These are phyloP conservation scores for Enteromius afrohamiltoni DNA, from an alignment of 2,797 vertebrate genomes.

Conservation along the genomic window DNA sequence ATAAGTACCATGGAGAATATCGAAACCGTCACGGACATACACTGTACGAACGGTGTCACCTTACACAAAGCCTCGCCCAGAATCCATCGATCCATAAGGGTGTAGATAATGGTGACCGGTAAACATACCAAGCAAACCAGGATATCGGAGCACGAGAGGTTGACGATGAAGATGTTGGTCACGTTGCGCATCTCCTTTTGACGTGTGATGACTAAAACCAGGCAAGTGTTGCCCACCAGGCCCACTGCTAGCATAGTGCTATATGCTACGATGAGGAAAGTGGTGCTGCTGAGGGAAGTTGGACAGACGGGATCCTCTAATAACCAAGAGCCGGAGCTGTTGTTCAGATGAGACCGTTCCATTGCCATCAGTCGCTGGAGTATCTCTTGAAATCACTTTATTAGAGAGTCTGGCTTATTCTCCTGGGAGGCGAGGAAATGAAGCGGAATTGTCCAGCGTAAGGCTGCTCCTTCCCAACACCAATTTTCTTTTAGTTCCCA, in stretches of 20 bases:
- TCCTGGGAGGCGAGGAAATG: slow-evolving; percentile 5
- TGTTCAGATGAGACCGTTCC: slow-evolving; percentile 73
- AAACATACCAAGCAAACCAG: slow-evolving; percentile 83
- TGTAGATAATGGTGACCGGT: slow-evolving; percentile 85
- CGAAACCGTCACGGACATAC: slow-evolving; percentile 83
- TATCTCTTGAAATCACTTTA: background rate
- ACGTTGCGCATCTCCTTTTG: slow-evolving; percentile 87
- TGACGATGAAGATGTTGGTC: slow-evolving; percentile 86
- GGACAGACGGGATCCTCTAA: slow-evolving; percentile 70
- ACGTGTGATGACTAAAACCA: slow-evolving; percentile 81
- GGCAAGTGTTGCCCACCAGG: slow-evolving; percentile 83
- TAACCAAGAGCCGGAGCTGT: slow-evolving; percentile 70
- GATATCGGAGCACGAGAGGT: slow-evolving; percentile 85
- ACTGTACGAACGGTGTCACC: slow-evolving; percentile 82
- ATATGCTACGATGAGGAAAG: slow-evolving; percentile 84
- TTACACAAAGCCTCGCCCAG: slow-evolving; percentile 83
- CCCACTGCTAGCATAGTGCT: slow-evolving; percentile 82
- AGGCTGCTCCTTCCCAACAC: background rate
- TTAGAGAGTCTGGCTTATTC: slow-evolving; percentile 5
- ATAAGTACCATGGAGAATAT: slow-evolving; percentile 84
- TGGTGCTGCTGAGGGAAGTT: slow-evolving; percentile 77
- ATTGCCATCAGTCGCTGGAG: slow-evolving; percentile 54
- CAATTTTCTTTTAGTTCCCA: slow-evolving; percentile 33
- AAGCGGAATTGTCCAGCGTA: slow-evolving; percentile 8
- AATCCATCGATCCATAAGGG: slow-evolving; percentile 87